Percentiles rank a stretch among this genome's conserved stretches.
Conservation (phyloP, 2,888 invertebrate genomes). For the Willowsia nigromaculata region DNA sequence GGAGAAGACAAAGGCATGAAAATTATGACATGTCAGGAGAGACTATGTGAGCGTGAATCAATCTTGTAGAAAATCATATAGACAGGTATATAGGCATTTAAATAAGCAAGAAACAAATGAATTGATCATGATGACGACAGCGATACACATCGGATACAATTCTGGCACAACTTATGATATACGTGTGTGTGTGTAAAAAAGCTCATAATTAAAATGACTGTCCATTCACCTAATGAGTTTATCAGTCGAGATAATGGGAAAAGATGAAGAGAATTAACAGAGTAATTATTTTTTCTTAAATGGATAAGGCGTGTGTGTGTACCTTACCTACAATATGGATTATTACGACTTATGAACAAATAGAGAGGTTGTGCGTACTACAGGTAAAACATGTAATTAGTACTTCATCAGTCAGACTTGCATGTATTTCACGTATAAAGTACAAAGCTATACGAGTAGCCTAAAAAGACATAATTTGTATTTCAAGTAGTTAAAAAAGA, state of each 20-base stretch:
- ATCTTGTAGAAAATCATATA: not conserved
- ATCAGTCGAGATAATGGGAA: slow-evolving; percentile 32
- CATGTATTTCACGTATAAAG: not conserved
- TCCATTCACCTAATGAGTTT: slow-evolving; percentile 14
- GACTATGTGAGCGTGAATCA: not conserved
- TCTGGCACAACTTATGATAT: not conserved
- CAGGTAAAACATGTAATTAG: slow-evolving; percentile 42
- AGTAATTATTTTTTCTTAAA: slow-evolving; percentile 41
- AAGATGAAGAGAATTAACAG: slow-evolving; percentile 32
- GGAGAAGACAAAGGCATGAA: not conserved
- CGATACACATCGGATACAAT: not conserved
- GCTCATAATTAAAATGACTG: slow-evolving; percentile 52
- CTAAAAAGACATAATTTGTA: not conserved
- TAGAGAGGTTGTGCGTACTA: not conserved
- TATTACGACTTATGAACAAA: not conserved
- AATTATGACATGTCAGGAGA: slow-evolving; percentile 46
- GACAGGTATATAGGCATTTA: not conserved
- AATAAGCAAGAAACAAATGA: not conserved
- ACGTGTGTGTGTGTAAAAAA: not conserved
- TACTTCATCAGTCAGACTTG: slow-evolving; percentile 53
- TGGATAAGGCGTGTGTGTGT: slow-evolving; percentile 4
- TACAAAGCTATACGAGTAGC: not conserved
- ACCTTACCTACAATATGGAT: not conserved
- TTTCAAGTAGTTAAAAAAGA: not conserved
- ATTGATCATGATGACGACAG: not conserved